These are phyloP conservation scores for Nycticebus coucang DNA, from an alignment of 2,113 vertebrate genomes.

Conservation along the genomic window DNA sequence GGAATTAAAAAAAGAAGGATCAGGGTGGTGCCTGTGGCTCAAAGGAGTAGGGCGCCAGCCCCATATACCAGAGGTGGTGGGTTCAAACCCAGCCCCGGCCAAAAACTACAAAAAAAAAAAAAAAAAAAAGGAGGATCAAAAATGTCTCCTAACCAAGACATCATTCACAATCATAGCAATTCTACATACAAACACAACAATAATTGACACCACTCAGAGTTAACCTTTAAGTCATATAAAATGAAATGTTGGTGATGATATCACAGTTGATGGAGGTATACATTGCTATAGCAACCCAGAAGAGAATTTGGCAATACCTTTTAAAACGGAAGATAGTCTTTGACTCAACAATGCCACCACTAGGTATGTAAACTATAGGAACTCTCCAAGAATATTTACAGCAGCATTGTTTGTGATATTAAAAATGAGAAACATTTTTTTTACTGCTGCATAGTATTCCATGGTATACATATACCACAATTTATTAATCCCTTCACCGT, in stretches of 20 bases:
- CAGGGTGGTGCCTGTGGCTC: too few relatives aligned
- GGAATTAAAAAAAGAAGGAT: not conserved
- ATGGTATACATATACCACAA: too few relatives aligned
- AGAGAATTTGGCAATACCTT: not conserved
- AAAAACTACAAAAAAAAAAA: too few relatives aligned
- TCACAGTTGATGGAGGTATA: not conserved
- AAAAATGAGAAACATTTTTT: not conserved
- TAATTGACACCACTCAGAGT: not conserved
- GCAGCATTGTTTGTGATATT: not conserved
- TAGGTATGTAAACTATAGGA: not conserved
- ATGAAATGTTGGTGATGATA: not conserved
- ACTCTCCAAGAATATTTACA: not conserved
- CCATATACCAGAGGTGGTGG: too few relatives aligned
- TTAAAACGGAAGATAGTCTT: not conserved
- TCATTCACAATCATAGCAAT: slow-evolving; percentile 9
- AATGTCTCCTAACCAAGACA: not conserved
- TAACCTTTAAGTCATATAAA: not conserved
- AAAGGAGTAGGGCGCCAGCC: too few relatives aligned
- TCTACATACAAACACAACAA: not conserved
- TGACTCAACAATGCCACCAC: not conserved
- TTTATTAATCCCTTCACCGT: too few relatives aligned
- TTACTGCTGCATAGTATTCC: too few relatives aligned
- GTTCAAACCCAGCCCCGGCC: too few relatives aligned
- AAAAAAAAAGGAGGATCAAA: not conserved
- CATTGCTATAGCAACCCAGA: not conserved